phyloP scores from a whole-genome alignment of 1,140 invertebrate genomes.

The Paracyclopina nana region DNA sequence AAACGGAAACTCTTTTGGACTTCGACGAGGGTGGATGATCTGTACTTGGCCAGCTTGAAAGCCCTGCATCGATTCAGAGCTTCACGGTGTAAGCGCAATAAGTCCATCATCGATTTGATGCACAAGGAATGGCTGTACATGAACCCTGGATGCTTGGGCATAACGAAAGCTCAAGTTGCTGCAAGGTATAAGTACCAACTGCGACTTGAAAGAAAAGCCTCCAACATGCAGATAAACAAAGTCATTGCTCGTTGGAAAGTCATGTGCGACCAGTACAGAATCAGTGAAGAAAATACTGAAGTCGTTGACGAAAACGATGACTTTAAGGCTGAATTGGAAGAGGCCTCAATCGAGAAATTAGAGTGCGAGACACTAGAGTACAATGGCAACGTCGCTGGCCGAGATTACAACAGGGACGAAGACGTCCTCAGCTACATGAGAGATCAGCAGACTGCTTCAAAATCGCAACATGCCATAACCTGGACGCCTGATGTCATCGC shows the following conservation, averaged over 20 bases:
- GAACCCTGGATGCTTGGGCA: neutral
- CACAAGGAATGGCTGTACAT: slow-evolving; percentile 2
- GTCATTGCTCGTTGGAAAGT: neutral
- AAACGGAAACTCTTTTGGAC: slow-evolving; percentile 6
- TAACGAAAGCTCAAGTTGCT: neutral
- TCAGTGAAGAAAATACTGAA: neutral
- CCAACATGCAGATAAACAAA: neutral
- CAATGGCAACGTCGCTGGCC: neutral
- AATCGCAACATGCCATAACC: neutral
- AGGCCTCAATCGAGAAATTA: too few species aligned
- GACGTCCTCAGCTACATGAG: neutral
- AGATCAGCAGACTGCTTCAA: neutral
- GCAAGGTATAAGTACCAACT: neutral
- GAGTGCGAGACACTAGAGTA: too few species aligned
- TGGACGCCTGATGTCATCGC: slow-evolving; percentile 6
- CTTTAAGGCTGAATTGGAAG: neutral
- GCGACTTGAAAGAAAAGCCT: neutral
- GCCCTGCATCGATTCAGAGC: neutral
- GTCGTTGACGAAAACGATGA: neutral
- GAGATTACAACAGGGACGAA: neutral
- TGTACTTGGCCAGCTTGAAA: neutral
- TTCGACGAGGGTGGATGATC: neutral
- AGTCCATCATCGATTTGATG: neutral
- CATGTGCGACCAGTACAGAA: neutral
- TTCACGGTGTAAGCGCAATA: neutral